These are phyloP conservation scores for Drosophila grimshawi DNA, from an alignment of 1,140 invertebrate species.

Conservation along the genomic window DNA sequence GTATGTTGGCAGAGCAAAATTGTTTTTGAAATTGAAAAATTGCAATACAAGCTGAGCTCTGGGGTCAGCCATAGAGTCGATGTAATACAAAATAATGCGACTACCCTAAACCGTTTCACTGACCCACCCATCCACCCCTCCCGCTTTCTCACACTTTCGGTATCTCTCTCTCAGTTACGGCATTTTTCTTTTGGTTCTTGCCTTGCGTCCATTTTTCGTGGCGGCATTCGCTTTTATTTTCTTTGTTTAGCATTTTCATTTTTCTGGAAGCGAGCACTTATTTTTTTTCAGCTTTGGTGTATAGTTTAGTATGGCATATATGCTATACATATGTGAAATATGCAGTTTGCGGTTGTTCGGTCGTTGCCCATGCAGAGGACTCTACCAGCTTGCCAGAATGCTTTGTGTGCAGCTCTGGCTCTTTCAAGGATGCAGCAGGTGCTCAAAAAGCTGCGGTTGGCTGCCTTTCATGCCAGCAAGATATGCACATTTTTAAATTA, in stretches of 20 bases:
- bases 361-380: constrained; percentile 17
- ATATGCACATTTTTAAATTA: constrained; percentile 73
- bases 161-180: constrained; percentile 29
- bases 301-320: constrained; percentile 13
- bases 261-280: constrained; percentile 53
- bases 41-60: constrained; percentile 77
- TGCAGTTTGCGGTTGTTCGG: constrained; percentile 47
- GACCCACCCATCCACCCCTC: background rate
- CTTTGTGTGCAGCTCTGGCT: constrained; percentile 56
- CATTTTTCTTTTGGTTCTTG: constrained; percentile 69
- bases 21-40: constrained; percentile 83
- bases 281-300: constrained; percentile 13
- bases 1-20: constrained; percentile 82
- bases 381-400: constrained; percentile 27
- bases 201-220: constrained; percentile 70
- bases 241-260: constrained; percentile 77
- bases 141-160: background rate
- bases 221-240: constrained; percentile 66
- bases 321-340: constrained; percentile 61
- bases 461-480: constrained; percentile 44
- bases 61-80: constrained; percentile 51
- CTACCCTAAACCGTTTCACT: constrained; percentile 31
- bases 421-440: constrained; percentile 69
- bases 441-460: constrained; percentile 37
- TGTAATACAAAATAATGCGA: constrained; percentile 78